Evolutionary conservation across 1,140 invertebrate species (phyloP).

Genomic region (Caenorhabditis briggsae): DNA sequence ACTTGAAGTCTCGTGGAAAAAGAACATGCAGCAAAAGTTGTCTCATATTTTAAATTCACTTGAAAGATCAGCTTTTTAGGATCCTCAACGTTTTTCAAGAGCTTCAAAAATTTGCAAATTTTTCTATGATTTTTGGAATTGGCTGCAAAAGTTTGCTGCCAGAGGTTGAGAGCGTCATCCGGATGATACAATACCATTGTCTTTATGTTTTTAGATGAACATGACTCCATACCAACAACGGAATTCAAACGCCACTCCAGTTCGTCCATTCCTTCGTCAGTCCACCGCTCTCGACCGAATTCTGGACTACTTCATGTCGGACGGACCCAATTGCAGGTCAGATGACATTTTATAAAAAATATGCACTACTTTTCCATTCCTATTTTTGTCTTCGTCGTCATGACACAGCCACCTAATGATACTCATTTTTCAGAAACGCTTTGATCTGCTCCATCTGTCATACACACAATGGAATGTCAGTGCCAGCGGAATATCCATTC

Average conservation of each 20-base stretch:
- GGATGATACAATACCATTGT: too few relatives aligned
- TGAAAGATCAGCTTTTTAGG: too few relatives aligned
- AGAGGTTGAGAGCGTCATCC: too few relatives aligned
- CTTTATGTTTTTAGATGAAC: slow-evolving; percentile 15
- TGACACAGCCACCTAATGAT: background rate
- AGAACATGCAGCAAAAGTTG: too few relatives aligned
- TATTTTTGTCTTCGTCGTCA: background rate
- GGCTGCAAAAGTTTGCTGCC: too few relatives aligned
- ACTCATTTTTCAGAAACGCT: slow-evolving; percentile 77
- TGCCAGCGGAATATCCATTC: slow-evolving; percentile 94
- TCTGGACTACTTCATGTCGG: slow-evolving; percentile 40
- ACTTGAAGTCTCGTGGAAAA: too few relatives aligned
- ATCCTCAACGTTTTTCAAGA: too few relatives aligned
- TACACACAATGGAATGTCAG: slow-evolving; percentile 95
- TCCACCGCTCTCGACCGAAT: slow-evolving; percentile 28
- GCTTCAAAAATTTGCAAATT: too few relatives aligned
- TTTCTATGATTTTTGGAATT: too few relatives aligned
- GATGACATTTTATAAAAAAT: background rate
- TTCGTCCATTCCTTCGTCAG: slow-evolving; percentile 37
- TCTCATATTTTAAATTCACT: too few relatives aligned
- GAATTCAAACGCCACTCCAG: slow-evolving; percentile 20
- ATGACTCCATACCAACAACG: slow-evolving; percentile 28
- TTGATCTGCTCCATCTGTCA: slow-evolving; percentile 91
- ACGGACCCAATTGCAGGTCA: slow-evolving; percentile 28
- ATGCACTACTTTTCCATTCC: background rate